Conservation (phyloP, 1,140 invertebrate genomes). For the Augochlora pura region DNA sequence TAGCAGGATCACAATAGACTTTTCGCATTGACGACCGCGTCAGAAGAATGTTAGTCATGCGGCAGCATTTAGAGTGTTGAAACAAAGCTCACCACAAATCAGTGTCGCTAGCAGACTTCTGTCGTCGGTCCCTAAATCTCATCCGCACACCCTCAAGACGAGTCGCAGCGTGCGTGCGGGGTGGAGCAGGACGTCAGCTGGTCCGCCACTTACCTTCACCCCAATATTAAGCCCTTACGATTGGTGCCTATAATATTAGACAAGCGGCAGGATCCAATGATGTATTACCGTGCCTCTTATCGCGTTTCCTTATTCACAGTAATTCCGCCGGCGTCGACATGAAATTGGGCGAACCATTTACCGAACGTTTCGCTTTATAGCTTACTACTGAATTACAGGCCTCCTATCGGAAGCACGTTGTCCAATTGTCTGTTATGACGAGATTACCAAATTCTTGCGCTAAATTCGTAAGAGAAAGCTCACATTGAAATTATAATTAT, state of each 20-base stretch:
- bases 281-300: constrained; percentile 70
- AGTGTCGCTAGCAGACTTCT: constrained; percentile 79
- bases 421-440: neutral
- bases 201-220: constrained; percentile 80
- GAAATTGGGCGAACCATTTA: constrained; percentile 13
- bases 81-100: constrained; percentile 81
- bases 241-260: constrained; percentile 80
- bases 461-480: too few relatives aligned
- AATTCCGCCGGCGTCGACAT: constrained; percentile 3
- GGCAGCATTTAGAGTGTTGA: constrained; percentile 73
- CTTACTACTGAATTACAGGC: too few relatives aligned
- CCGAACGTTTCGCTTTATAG: neutral
- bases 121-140: constrained; percentile 79
- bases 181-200: constrained; percentile 78
- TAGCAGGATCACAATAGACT: neutral
- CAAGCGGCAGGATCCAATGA: constrained; percentile 78
- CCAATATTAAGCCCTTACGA: constrained; percentile 80
- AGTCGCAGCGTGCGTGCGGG: constrained; percentile 78
- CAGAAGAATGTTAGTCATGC: constrained; percentile 55
- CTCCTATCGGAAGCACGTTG: neutral
- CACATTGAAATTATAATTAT: too few relatives aligned
- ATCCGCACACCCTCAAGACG: constrained; percentile 80
- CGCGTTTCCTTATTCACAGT: constrained; percentile 50
- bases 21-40: neutral
- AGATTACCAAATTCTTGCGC: too few relatives aligned